phyloP scores from a whole-genome alignment of 2,797 vertebrate species.

The Sternarchorhynchus goeldii region DNA sequence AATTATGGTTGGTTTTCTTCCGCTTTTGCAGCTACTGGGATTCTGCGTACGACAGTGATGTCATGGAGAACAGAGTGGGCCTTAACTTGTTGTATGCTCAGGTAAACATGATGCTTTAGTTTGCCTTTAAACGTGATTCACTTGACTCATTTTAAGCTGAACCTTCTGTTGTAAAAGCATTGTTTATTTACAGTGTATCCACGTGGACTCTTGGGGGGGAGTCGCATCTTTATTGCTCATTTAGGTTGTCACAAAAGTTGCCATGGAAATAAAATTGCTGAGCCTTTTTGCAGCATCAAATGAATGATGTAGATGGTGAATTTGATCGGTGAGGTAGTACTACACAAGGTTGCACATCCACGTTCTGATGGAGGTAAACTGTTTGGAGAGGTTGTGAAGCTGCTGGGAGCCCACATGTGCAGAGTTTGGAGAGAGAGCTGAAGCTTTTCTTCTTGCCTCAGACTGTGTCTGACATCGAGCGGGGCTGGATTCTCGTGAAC shows the following conservation, averaged over 20 bases:
- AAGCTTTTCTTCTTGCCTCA: constrained; percentile 58
- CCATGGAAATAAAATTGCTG: not conserved
- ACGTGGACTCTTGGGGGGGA: not conserved
- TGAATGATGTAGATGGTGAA: not conserved
- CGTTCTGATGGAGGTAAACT: too few species aligned
- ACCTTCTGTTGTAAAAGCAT: not conserved
- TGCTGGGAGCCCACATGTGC: not conserved
- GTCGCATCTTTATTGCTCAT: not conserved
- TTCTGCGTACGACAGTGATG: constrained; percentile 89
- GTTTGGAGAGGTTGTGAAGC: not conserved
- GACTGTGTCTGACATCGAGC: constrained; percentile 95
- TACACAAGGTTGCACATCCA: not conserved
- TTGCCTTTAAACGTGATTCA: not conserved
- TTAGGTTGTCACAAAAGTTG: not conserved
- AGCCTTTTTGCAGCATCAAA: not conserved
- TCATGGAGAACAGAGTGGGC: constrained; percentile 94
- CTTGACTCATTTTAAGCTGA: not conserved
- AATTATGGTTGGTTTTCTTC: constrained; percentile 2
- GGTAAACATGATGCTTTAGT: constrained; percentile 61
- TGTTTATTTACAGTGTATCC: not conserved
- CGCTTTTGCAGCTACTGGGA: constrained; percentile 90
- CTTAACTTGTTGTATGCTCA: constrained; percentile 93
- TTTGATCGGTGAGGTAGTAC: not conserved
- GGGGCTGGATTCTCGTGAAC: constrained; percentile 94
- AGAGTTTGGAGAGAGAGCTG: constrained; percentile 34